Conservation (phyloP, 2,113 vertebrate genomes). For the Anhinga rufa region DNA sequence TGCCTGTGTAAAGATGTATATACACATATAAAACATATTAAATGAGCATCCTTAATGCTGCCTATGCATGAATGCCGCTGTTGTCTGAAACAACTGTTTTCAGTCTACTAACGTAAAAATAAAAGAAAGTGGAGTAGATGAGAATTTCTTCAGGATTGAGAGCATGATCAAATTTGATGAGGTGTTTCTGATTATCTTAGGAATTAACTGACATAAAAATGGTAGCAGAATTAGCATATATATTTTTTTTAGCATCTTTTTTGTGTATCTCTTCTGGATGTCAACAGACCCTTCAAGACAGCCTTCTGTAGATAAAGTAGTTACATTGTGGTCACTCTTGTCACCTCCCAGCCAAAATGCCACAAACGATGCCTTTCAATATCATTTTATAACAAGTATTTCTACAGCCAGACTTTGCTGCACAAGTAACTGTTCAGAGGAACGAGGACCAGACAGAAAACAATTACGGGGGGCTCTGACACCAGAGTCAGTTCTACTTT, state of each 20-base stretch:
- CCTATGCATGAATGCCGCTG: fast-evolving
- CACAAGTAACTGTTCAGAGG: neutral
- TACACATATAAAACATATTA: fast-evolving
- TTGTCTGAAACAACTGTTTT: neutral
- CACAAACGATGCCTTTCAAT: conserved; percentile 1
- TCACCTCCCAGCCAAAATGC: conserved; percentile 6
- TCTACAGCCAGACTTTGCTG: neutral
- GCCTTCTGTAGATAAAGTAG: neutral
- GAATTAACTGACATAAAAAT: conserved; percentile 41
- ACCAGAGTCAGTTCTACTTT: conserved; percentile 7
- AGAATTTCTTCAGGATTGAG: neutral
- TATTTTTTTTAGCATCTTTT: neutral
- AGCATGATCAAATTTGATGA: neutral
- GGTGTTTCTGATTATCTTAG: conserved; percentile 3
- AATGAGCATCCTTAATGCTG: neutral
- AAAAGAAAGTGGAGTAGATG: neutral
- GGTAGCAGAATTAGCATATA: neutral
- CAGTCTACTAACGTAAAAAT: neutral
- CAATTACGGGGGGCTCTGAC: conserved; percentile 43
- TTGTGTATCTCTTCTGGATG: neutral
- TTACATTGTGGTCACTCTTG: neutral
- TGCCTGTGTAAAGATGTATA: fast-evolving
- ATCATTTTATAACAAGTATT: conserved; percentile 22
- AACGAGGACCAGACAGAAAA: neutral
- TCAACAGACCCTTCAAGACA: conserved; percentile 23